phyloP scores from a whole-genome alignment of 2,888 invertebrate genomes.

The Stenichneumon culpator region DNA sequence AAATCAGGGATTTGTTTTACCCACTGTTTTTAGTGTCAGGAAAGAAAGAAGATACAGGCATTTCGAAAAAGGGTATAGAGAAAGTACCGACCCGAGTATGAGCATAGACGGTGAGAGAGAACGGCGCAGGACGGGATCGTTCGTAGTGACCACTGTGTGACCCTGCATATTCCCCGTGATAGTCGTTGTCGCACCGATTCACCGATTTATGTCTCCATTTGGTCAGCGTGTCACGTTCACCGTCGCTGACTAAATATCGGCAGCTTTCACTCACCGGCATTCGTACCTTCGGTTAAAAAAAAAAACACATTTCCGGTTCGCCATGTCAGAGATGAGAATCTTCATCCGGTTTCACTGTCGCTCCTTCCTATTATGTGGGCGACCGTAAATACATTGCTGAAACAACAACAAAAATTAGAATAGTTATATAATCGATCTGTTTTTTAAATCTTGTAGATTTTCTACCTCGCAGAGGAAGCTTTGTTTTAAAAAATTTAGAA shows the following conservation, averaged over 20 bases:
- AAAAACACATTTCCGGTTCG: conserved; percentile 58
- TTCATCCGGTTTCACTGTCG: not conserved
- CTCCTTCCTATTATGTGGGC: not conserved
- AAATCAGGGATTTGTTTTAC: not conserved
- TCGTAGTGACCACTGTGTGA: not conserved
- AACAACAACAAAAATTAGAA: not conserved
- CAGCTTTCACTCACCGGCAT: conserved; percentile 76
- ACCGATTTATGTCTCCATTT: conserved; percentile 75
- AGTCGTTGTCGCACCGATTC: conserved; percentile 52
- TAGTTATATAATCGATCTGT: not conserved
- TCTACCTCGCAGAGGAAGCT: too few species aligned
- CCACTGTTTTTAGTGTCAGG: not conserved
- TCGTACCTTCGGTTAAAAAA: conserved; percentile 73
- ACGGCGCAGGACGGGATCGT: not conserved
- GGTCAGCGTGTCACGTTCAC: conserved; percentile 81
- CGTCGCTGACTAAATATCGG: conserved; percentile 67
- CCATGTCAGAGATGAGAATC: conserved; percentile 24
- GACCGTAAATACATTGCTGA: not conserved
- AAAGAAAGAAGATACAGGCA: not conserved
- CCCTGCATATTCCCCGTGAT: conserved; percentile 8
- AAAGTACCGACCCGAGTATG: not conserved
- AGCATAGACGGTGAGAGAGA: not conserved
- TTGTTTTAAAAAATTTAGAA: too few species aligned
- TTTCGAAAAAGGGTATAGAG: not conserved
- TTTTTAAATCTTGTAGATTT: not conserved